Conservation (phyloP, 2,113 vertebrate species). For the Silurus asotus region DNA sequence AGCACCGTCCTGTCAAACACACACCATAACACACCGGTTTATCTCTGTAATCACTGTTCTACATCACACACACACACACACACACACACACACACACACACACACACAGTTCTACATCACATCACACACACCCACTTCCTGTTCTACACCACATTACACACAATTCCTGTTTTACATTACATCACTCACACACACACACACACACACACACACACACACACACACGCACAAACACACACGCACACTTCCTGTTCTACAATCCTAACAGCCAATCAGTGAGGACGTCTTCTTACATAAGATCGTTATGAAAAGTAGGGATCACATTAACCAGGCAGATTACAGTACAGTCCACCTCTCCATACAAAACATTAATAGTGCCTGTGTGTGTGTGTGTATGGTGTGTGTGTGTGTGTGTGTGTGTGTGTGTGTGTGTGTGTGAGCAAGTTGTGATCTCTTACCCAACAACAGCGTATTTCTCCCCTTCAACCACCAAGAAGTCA, state of each 20-base stretch:
- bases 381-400: too few species aligned
- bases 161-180: too few species aligned
- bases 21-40: too few species aligned
- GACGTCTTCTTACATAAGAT: neutral
- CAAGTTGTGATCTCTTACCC: conserved; percentile 75
- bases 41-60: too few species aligned
- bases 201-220: neutral
- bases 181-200: too few species aligned
- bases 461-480: conserved; percentile 92
- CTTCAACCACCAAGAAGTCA: conserved; percentile 87
- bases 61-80: neutral
- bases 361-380: neutral
- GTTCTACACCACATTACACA: too few species aligned
- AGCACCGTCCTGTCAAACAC: conserved; percentile 83
- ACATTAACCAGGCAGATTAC: neutral
- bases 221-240: neutral
- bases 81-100: too few species aligned
- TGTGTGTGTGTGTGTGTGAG: neutral
- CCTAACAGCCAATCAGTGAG: neutral
- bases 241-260: neutral
- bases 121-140: too few species aligned
- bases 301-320: neutral
- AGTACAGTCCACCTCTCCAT: neutral
- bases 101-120: too few species aligned
- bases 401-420: neutral